These are phyloP conservation scores for Setipinna tenuifilis DNA, from an alignment of 2,797 vertebrate species.

Conservation along the genomic window DNA sequence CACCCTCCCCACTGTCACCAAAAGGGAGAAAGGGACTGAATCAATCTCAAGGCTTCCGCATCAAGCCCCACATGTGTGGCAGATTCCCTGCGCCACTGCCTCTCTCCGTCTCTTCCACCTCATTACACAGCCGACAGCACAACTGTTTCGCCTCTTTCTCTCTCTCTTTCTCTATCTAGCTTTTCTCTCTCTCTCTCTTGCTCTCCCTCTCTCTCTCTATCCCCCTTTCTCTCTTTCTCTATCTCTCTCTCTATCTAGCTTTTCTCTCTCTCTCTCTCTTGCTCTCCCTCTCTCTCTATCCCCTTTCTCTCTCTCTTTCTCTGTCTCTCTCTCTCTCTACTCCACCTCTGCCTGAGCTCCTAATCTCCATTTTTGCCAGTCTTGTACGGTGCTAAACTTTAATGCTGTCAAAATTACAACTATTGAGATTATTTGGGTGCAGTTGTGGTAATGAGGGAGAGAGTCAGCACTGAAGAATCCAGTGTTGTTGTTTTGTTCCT, in stretches of 20 bases:
- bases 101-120: not conserved
- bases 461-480: not conserved
- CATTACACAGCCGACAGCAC: too few species aligned
- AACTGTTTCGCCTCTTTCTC: too few species aligned
- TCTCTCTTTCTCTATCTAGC: too few species aligned
- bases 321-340: not conserved
- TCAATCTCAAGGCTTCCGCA: not conserved
- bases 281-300: not conserved
- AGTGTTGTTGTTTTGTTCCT: conserved; percentile 7
- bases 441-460: not conserved
- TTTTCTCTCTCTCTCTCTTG: too few species aligned
- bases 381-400: not conserved
- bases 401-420: conserved; percentile 6
- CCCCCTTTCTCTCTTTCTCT: too few species aligned
- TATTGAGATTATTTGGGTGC: not conserved
- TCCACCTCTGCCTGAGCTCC: not conserved
- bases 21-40: not conserved
- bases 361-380: not conserved
- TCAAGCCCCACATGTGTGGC: not conserved
- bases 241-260: not conserved
- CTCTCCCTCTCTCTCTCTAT: too few species aligned
- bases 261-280: not conserved
- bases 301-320: not conserved
- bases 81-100: conserved; percentile 13
- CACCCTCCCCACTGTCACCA: not conserved